A percentile compares a stretch with the other conserved stretches of the same genome.
Conservation (phyloP, 2,888 invertebrate species). For the Leptarthrus brevirostris region DNA sequence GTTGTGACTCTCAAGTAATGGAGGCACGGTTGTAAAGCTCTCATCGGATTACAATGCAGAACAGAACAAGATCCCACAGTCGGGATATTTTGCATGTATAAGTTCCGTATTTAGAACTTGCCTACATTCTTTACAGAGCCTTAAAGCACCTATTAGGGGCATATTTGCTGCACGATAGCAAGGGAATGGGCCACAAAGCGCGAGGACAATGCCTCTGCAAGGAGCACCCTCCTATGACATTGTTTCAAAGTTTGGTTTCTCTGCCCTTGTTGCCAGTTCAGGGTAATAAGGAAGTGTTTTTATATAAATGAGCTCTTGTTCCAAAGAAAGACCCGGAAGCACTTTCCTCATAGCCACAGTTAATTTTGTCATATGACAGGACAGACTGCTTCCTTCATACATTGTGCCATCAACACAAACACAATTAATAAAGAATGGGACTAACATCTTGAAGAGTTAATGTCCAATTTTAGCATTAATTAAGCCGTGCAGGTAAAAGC, state of each 20-base stretch:
- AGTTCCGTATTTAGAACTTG: not conserved
- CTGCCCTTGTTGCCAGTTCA: conserved; percentile 29
- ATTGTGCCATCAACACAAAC: not conserved
- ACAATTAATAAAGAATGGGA: not conserved
- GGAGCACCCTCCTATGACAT: conserved; percentile 36
- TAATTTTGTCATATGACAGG: conserved; percentile 19
- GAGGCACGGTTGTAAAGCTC: conserved; percentile 32
- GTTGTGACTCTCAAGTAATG: conserved; percentile 31
- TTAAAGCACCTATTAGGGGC: conserved; percentile 28
- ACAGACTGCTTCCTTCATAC: too few relatives aligned
- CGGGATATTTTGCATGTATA: conserved; percentile 17
- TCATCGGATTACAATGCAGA: conserved; percentile 42
- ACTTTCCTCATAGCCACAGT: conserved; percentile 10
- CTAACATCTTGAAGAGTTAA: conserved; percentile 25
- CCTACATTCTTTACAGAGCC: not conserved
- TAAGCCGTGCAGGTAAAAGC: conserved; percentile 29
- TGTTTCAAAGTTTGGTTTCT: conserved; percentile 25
- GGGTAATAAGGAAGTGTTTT: conserved; percentile 43
- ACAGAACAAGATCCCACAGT: too few relatives aligned
- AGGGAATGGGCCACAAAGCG: not conserved
- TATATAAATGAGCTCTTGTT: conserved; percentile 1
- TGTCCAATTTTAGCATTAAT: conserved; percentile 31
- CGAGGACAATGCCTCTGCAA: conserved; percentile 27
- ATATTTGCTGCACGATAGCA: conserved; percentile 3
- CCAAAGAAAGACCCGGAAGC: conserved; percentile 16